Percentiles rank a stretch among this genome's conserved stretches.
These are phyloP conservation scores for Strongylocentrotus purpuratus DNA, from an alignment of 35 echinoderm and acorn worm genomes.

Conservation along the genomic window DNA sequence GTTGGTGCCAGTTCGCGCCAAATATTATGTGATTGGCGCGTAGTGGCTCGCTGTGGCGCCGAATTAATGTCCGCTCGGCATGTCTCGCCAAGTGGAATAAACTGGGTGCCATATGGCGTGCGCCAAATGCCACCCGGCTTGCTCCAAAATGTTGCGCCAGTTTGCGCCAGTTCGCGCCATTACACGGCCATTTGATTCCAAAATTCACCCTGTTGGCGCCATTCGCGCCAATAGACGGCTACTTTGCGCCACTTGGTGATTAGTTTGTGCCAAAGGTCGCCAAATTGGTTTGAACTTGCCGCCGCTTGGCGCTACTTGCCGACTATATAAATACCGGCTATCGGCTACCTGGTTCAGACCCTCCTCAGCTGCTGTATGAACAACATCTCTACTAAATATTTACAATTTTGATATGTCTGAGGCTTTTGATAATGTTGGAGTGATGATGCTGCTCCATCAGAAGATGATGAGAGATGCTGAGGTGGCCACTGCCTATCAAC, in stretches of 20 bases:
- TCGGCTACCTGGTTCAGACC: conserved; percentile 24
- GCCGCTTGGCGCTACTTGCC: conserved; percentile 9
- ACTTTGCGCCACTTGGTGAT: background rate
- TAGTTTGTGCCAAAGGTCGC: conserved; percentile 20
- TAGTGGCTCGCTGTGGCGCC: conserved; percentile 56
- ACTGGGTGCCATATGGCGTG: conserved; percentile 53
- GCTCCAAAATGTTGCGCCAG: conserved; percentile 43
- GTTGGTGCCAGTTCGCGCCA: conserved; percentile 44
- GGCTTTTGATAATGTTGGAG: no score
- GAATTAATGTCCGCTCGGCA: conserved; percentile 52
- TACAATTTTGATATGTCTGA: conserved; percentile 9
- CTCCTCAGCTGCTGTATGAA: conserved; percentile 37
- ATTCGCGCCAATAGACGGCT: background rate
- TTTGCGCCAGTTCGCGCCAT: conserved; percentile 1
- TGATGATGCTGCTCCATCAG: no score
- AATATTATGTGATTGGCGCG: conserved; percentile 52
- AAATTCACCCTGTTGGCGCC: no score
- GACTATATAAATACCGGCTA: background rate
- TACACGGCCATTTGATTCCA: no score
- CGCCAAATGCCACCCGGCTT: conserved; percentile 50
- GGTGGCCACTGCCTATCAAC: no score
- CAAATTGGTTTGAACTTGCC: conserved; percentile 15
- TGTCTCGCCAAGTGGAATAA: conserved; percentile 54
- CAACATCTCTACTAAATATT: conserved; percentile 38
- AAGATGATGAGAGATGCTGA: no score